Conservation (phyloP, 2,888 invertebrate species). For the Galerucella calmariensis region DNA sequence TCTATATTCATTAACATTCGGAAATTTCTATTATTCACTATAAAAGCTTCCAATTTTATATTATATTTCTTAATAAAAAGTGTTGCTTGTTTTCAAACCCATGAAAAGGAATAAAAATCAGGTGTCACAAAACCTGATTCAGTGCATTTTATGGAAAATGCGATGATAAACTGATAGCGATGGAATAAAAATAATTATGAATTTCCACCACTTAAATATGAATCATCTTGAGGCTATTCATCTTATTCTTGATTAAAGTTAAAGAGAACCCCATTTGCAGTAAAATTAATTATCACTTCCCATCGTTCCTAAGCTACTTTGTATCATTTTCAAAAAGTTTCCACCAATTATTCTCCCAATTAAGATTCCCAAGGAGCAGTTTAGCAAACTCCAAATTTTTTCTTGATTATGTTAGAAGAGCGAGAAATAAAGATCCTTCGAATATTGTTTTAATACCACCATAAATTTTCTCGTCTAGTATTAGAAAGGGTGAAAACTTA, state of each 20-base stretch:
- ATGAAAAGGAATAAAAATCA: too few species aligned
- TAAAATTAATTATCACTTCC: conserved; percentile 25
- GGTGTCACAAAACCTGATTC: too few species aligned
- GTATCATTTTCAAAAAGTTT: conserved; percentile 26
- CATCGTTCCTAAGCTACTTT: conserved; percentile 13
- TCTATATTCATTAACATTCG: too few species aligned
- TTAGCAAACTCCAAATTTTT: conserved; percentile 21
- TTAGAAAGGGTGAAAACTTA: conserved; percentile 30
- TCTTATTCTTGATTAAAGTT: conserved; percentile 16
- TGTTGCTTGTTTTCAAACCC: too few species aligned
- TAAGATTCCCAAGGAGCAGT: conserved; percentile 11
- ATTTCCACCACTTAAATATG: not conserved
- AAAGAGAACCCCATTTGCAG: conserved; percentile 12
- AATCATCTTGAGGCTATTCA: not conserved
- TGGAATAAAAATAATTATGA: not conserved
- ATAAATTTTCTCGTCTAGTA: conserved; percentile 34
- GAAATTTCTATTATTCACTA: too few species aligned
- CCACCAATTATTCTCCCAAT: conserved; percentile 24
- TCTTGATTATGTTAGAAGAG: conserved; percentile 23
- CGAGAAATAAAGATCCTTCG: conserved; percentile 29
- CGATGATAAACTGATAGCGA: too few species aligned
- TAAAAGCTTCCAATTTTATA: too few species aligned
- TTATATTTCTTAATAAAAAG: too few species aligned
- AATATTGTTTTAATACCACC: conserved; percentile 34
- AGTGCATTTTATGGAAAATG: too few species aligned